These are phyloP conservation scores for Steatocranus sp. DNA, from an alignment of 2,797 vertebrate species.

Conservation along the genomic window DNA sequence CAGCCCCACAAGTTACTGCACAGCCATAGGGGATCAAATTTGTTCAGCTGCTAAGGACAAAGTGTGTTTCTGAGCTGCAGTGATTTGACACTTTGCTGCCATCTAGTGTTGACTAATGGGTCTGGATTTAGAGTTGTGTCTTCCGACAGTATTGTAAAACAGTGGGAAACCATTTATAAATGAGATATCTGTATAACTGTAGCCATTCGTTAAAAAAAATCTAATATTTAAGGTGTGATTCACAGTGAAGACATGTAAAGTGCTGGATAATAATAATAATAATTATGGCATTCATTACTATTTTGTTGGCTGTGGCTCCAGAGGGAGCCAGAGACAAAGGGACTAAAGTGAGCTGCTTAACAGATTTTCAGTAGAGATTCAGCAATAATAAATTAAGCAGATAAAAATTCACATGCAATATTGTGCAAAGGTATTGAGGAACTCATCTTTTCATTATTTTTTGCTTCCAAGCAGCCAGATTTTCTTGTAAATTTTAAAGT, in stretches of 20 bases:
- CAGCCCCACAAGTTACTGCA: background rate
- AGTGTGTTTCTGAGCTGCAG: background rate
- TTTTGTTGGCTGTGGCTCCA: background rate
- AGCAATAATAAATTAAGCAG: background rate
- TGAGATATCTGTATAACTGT: background rate
- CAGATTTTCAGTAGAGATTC: background rate
- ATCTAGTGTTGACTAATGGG: conserved; percentile 51
- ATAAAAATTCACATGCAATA: background rate
- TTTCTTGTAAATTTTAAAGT: background rate
- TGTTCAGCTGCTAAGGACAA: background rate
- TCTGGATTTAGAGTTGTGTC: background rate
- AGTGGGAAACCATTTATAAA: background rate
- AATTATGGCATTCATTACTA: background rate
- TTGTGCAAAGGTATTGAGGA: background rate
- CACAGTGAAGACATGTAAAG: background rate
- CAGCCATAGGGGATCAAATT: background rate
- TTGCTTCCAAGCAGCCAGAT: background rate
- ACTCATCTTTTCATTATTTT: background rate
- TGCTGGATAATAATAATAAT: background rate
- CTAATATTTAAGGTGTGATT: background rate
- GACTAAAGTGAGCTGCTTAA: background rate
- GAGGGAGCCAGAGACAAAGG: conserved; percentile 37
- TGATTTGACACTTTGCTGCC: conserved; percentile 28
- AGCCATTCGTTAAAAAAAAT: background rate
- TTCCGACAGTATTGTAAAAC: background rate